phyloP scores from a whole-genome alignment of 2,797 vertebrate genomes.

The Notolepis coatsorum region DNA sequence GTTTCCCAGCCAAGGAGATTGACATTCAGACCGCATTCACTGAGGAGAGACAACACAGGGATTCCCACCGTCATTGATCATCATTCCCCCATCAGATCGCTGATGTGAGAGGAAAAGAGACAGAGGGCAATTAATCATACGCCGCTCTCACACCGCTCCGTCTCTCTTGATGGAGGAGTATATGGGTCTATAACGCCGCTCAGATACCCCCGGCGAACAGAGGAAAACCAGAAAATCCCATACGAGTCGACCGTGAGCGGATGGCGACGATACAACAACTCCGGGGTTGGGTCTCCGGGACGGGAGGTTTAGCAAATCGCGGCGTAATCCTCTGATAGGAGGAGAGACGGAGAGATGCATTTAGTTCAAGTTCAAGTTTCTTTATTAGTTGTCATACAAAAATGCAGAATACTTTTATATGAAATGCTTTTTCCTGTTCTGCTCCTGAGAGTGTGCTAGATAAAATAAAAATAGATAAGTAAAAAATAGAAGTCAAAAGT shows the following conservation, averaged over 20 bases:
- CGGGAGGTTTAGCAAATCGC: not conserved
- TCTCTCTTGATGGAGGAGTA: not conserved
- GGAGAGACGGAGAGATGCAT: too few species aligned
- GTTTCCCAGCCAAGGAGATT: conserved; percentile 48
- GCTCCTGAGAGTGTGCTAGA: too few species aligned
- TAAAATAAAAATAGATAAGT: too few species aligned
- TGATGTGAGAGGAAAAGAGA: not conserved
- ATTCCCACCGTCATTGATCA: conserved; percentile 54
- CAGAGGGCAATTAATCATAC: conserved; percentile 34
- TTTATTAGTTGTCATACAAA: too few species aligned
- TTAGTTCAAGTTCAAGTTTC: too few species aligned
- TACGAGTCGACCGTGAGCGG: not conserved
- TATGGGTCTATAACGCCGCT: too few species aligned
- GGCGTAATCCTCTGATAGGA: too few species aligned
- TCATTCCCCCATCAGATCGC: conserved; percentile 40
- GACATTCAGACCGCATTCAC: conserved; percentile 57
- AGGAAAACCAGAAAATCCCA: not conserved
- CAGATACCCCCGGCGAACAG: not conserved
- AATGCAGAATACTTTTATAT: too few species aligned
- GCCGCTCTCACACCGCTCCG: conserved; percentile 1
- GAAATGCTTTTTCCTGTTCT: too few species aligned
- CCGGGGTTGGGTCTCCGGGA: not conserved
- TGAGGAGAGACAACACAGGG: conserved; percentile 36
- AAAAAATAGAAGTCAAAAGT: too few species aligned
- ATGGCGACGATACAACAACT: not conserved